Percentiles rank a stretch among this genome's conserved stretches.
These are phyloP conservation scores for Heterotis niloticus DNA, from an alignment of 2,113 vertebrate species.

Conservation along the genomic window DNA sequence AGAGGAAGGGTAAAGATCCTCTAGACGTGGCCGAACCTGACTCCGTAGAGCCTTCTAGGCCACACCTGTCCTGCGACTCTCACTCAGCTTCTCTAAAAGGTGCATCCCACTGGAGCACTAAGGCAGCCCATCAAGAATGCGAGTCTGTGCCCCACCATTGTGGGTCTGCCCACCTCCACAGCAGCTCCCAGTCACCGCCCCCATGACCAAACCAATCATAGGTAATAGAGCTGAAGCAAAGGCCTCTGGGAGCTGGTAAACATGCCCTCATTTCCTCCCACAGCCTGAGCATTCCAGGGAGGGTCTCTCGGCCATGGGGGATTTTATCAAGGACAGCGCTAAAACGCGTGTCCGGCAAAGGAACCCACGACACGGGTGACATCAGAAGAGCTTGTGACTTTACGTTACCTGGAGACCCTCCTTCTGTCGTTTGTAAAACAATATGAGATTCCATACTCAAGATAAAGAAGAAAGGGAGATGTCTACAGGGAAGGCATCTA, in stretches of 20 bases:
- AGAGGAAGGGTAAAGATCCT: too few species aligned
- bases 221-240: constrained; percentile 99
- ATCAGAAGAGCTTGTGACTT: background rate
- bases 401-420: too few species aligned
- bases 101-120: constrained; percentile 73
- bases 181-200: constrained; percentile 86
- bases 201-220: constrained; percentile 89
- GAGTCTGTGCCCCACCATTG: constrained; percentile 96
- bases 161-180: constrained; percentile 96
- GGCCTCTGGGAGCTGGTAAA: constrained; percentile 90
- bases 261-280: constrained; percentile 84
- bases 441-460: too few species aligned
- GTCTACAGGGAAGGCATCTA: too few species aligned
- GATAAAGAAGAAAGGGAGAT: too few species aligned
- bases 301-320: constrained; percentile 87
- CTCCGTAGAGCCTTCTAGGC: constrained; percentile 69
- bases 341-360: constrained; percentile 74
- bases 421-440: too few species aligned
- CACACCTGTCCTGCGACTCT: constrained; percentile 75
- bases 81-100: constrained; percentile 73
- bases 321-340: constrained; percentile 96
- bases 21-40: too few species aligned
- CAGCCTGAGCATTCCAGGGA: constrained; percentile 92
- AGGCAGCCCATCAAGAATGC: constrained; percentile 72
- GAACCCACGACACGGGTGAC: background rate